phyloP scores from a whole-genome alignment of 2,888 invertebrate species.

The Cistogaster globosa region DNA sequence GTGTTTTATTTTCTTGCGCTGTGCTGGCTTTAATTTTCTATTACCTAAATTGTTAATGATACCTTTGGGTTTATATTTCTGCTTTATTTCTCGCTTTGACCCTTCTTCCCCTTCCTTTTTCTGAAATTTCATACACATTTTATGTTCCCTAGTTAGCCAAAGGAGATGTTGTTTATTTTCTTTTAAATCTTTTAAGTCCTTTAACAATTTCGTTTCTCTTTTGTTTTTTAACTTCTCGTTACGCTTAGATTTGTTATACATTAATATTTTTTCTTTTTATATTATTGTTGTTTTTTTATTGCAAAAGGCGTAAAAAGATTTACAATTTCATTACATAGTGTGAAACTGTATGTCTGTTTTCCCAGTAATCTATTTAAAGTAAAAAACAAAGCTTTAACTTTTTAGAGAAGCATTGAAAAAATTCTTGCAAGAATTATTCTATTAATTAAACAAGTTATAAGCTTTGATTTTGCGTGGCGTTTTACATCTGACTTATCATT shows the following conservation, averaged over 20 bases:
- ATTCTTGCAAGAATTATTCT: no score
- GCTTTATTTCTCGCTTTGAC: constrained; percentile 2
- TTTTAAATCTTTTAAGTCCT: constrained; percentile 26
- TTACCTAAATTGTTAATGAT: constrained; percentile 62
- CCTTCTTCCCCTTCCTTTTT: constrained; percentile 1
- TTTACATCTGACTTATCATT: no score
- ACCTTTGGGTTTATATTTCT: constrained; percentile 55
- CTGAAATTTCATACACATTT: constrained; percentile 2
- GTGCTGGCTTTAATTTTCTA: constrained; percentile 35
- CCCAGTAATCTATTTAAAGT: constrained; percentile 10
- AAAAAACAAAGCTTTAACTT: no score
- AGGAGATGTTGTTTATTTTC: constrained; percentile 34
- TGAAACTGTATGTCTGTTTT: neutral
- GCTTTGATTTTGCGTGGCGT: no score
- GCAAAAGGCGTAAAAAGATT: constrained; percentile 65
- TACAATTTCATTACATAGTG: constrained; percentile 52
- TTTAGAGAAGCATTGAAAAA: no score
- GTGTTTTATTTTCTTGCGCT: constrained; percentile 38
- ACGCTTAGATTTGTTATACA: constrained; percentile 22
- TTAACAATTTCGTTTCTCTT: constrained; percentile 33
- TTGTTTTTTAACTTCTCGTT: constrained; percentile 28
- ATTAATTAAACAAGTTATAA: no score
- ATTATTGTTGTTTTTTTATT: constrained; percentile 39
- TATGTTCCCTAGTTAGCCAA: constrained; percentile 39
- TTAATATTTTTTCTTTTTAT: constrained; percentile 35